A percentile compares a stretch with the other conserved stretches of the same genome.
Evolutionary conservation across 2,888 invertebrate genomes (phyloP).

Genomic region (Acanthosepion pharaonis): DNA sequence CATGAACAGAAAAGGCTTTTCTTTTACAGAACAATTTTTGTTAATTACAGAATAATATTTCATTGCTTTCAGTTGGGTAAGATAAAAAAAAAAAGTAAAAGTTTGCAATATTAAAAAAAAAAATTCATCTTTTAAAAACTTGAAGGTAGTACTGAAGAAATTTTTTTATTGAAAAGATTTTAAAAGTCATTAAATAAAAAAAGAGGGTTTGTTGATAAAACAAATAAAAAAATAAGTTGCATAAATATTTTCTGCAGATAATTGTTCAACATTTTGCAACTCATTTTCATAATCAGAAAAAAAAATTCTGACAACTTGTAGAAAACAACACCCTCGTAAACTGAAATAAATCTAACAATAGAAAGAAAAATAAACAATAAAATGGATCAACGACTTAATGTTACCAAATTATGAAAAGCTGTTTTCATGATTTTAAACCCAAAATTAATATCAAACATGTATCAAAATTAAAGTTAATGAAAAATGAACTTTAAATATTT

Average conservation of each 20-base stretch:
- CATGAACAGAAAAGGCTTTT: not conserved
- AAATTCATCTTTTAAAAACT: not conserved
- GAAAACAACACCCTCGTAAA: not conserved
- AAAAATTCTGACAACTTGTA: not conserved
- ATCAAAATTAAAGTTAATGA: not conserved
- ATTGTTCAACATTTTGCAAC: not conserved
- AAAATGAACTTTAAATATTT: not conserved
- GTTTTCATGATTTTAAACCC: not conserved
- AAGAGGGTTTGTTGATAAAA: not conserved
- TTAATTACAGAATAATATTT: not conserved
- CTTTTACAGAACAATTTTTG: not conserved
- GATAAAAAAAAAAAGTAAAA: too few species aligned
- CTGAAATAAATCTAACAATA: not conserved
- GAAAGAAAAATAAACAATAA: not conserved
- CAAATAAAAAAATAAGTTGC: not conserved
- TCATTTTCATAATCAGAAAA: not conserved
- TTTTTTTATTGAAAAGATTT: not conserved
- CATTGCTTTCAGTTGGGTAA: not conserved
- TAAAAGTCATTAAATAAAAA: not conserved
- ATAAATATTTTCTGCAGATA: not conserved
- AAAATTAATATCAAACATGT: not conserved
- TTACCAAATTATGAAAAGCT: conserved; percentile 6
- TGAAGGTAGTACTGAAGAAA: not conserved
- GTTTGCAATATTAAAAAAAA: too few species aligned
- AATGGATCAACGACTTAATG: not conserved